Evolutionary conservation across 1,140 invertebrate species (phyloP).

Genomic region (Mamestra configurata): DNA sequence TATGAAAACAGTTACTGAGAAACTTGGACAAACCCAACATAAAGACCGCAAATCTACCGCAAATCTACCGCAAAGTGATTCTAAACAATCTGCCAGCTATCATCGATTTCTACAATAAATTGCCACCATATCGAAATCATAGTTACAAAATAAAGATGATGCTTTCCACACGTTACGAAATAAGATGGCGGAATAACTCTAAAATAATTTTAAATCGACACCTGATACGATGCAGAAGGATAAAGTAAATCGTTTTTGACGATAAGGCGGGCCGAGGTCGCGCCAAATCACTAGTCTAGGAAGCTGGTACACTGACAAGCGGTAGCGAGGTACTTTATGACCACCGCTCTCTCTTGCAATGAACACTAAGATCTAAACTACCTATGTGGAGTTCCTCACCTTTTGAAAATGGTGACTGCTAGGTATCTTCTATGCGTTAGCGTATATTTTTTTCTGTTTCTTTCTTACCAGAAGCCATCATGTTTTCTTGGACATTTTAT

Average conservation of each 20-base stretch:
- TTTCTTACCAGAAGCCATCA: too few relatives aligned
- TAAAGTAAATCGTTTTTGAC: constrained; percentile 54
- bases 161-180: constrained; percentile 12
- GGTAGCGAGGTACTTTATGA: neutral
- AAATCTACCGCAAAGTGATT: neutral
- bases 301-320: neutral
- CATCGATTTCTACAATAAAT: constrained; percentile 19
- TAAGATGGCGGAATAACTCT: constrained; percentile 32
- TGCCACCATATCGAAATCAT: constrained; percentile 25
- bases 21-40: constrained; percentile 1
- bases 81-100: neutral
- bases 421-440: too few relatives aligned
- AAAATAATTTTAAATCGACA: constrained; percentile 58
- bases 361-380: too few relatives aligned
- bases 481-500: too few relatives aligned
- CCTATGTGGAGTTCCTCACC: too few relatives aligned
- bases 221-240: constrained; percentile 50
- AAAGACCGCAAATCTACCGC: neutral
- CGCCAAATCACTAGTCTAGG: constrained; percentile 46
- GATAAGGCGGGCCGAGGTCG: constrained; percentile 54
- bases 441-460: too few relatives aligned
- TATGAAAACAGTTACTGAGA: neutral
- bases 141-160: constrained; percentile 32
- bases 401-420: too few relatives aligned
- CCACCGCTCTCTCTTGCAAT: neutral